Evolutionary conservation across 2,888 invertebrate species (phyloP).

Genomic region (Drosophila basisetae): DNA sequence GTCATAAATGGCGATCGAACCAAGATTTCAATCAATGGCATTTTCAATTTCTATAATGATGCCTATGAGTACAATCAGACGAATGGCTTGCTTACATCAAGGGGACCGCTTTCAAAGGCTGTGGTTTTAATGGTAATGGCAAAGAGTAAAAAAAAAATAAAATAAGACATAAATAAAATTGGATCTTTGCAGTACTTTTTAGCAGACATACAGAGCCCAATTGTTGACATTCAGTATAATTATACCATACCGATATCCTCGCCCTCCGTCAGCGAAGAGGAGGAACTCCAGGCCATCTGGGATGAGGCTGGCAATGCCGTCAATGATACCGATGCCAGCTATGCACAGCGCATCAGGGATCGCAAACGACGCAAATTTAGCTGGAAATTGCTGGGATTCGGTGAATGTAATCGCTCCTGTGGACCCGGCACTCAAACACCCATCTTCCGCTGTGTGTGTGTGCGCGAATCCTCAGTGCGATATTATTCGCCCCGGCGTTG

Average conservation of each 20-base stretch:
- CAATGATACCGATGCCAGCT: slow-evolving; percentile 71
- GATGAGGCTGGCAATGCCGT: slow-evolving; percentile 78
- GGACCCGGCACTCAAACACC: slow-evolving; percentile 87
- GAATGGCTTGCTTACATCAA: slow-evolving; percentile 64
- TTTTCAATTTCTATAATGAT: slow-evolving; percentile 91
- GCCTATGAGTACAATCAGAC: slow-evolving; percentile 91
- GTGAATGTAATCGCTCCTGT: slow-evolving; percentile 92
- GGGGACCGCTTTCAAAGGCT: slow-evolving; percentile 76
- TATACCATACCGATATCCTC: slow-evolving; percentile 90
- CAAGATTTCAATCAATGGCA: slow-evolving; percentile 87
- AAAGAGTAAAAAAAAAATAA: neutral
- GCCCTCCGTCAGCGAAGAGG: slow-evolving; percentile 82
- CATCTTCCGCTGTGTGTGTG: slow-evolving; percentile 86
- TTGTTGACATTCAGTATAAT: slow-evolving; percentile 87
- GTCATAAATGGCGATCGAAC: slow-evolving; percentile 93
- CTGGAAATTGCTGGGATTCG: slow-evolving; percentile 92
- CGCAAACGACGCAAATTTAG: slow-evolving; percentile 86
- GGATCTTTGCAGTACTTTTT: slow-evolving; percentile 27
- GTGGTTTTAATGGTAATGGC: slow-evolving; percentile 74
- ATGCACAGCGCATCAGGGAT: slow-evolving; percentile 78
- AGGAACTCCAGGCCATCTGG: slow-evolving; percentile 82
- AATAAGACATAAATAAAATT: neutral
- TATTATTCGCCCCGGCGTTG: slow-evolving; percentile 89
- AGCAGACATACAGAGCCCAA: neutral
- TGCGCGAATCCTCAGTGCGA: slow-evolving; percentile 87